phyloP scores from a whole-genome alignment of 2,113 vertebrate species.

The Himantopus leucocephalus region DNA sequence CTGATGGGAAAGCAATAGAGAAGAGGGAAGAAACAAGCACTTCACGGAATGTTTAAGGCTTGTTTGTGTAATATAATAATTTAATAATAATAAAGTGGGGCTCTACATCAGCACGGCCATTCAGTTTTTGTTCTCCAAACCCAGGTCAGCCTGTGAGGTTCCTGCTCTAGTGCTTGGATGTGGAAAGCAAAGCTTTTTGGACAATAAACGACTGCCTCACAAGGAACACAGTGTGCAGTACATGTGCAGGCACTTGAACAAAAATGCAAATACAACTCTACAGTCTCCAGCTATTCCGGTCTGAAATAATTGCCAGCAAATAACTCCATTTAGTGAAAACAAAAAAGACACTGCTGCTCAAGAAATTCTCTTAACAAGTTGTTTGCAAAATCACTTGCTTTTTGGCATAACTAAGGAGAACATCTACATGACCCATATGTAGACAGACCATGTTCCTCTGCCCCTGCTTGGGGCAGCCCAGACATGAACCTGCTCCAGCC shows the following conservation, averaged over 20 bases:
- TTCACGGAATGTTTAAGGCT: not conserved
- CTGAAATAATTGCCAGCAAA: slow-evolving; percentile 51
- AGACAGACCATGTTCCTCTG: not conserved
- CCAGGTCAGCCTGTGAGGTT: not conserved
- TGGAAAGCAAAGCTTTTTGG: slow-evolving; percentile 19
- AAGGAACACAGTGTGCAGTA: slow-evolving; percentile 69
- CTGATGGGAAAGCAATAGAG: not conserved
- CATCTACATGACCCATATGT: fast-evolving
- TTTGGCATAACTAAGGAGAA: not conserved
- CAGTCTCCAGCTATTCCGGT: slow-evolving; percentile 64
- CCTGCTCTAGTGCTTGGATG: not conserved
- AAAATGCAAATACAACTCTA: slow-evolving; percentile 56
- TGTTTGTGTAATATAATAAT: not conserved
- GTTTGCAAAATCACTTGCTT: not conserved
- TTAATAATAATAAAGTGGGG: not conserved
- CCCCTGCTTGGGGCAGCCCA: not conserved
- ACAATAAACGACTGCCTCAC: not conserved
- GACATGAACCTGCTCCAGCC: not conserved
- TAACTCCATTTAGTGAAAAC: slow-evolving; percentile 23
- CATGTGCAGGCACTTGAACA: slow-evolving; percentile 64
- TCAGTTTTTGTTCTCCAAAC: not conserved
- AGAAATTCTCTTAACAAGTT: not conserved
- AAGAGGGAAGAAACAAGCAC: not conserved
- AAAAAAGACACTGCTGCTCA: slow-evolving; percentile 18
- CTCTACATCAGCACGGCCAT: not conserved